Evolutionary conservation across 92 coral and sea anemone species (phyloP).

Genomic region (Anthopleura xanthogrammica): DNA sequence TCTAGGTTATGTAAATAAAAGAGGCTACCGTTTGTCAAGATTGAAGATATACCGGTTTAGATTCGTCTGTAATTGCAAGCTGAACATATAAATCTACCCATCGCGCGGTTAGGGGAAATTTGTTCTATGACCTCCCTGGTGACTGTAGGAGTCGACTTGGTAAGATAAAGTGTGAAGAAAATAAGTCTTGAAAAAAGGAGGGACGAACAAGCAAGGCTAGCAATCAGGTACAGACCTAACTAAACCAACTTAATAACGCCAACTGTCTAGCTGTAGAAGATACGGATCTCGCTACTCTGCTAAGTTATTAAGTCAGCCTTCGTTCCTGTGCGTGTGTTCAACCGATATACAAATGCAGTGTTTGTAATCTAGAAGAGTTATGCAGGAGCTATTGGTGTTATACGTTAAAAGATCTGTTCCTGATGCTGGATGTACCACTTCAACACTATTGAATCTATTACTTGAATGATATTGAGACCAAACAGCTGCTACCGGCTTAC

Average conservation of each 20-base stretch:
- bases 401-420: not conserved
- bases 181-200: not conserved
- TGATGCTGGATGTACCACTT: conserved; percentile 5
- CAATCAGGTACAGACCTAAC: too few species aligned
- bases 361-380: conserved; percentile 5
- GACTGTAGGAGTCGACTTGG: not conserved
- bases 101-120: not conserved
- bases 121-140: not conserved
- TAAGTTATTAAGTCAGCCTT: not conserved
- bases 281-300: conserved; percentile 5
- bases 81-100: not conserved
- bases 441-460: not conserved
- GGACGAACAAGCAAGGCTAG: not conserved
- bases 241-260: not conserved
- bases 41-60: conserved; percentile 4
- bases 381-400: not conserved
- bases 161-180: not conserved
- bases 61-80: conserved; percentile 10
- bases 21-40: conserved; percentile 11
- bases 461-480: not conserved
- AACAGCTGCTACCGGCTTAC: not conserved
- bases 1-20: conserved; percentile 42
- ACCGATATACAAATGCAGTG: not conserved
- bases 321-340: not conserved
- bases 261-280: not conserved